Evolutionary conservation across 2,888 invertebrate species (phyloP).

Genomic region (Himalopsyche tibetana): DNA sequence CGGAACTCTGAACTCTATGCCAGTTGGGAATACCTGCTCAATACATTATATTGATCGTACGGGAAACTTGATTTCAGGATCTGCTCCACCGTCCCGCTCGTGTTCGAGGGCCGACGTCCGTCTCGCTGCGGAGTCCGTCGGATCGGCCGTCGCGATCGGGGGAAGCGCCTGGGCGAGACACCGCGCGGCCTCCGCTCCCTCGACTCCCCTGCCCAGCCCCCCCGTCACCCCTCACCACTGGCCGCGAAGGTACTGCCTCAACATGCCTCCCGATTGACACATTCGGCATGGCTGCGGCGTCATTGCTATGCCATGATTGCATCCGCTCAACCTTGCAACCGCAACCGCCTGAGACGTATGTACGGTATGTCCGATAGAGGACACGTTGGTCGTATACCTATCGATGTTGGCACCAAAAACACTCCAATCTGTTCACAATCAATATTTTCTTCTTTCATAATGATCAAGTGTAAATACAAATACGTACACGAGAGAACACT

Average conservation of each 20-base stretch:
- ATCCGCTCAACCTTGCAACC: neutral
- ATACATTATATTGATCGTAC: neutral
- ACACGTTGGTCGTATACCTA: conserved; percentile 6
- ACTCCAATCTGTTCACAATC: neutral
- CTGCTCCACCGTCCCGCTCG: conserved; percentile 85
- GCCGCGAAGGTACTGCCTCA: conserved; percentile 69
- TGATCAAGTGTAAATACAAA: neutral
- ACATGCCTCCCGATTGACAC: conserved; percentile 29
- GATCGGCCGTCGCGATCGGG: conserved; percentile 80
- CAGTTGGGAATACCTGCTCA: neutral
- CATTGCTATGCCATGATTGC: conserved; percentile 30
- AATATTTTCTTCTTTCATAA: neutral
- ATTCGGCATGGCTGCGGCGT: neutral
- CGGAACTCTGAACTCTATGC: too few relatives aligned
- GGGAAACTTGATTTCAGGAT: conserved; percentile 72
- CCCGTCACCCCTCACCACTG: conserved; percentile 85
- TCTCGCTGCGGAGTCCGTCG: conserved; percentile 78
- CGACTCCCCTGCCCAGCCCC: conserved; percentile 85
- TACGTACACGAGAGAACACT: neutral
- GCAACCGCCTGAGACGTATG: conserved; percentile 15
- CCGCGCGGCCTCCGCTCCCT: conserved; percentile 84
- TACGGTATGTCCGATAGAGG: neutral
- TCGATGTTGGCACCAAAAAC: conserved; percentile 6
- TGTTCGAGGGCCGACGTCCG: conserved; percentile 84
- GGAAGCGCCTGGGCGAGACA: conserved; percentile 77